These are phyloP conservation scores for Tadarida brasiliensis DNA, from an alignment of 2,797 vertebrate genomes.

Conservation along the genomic window DNA sequence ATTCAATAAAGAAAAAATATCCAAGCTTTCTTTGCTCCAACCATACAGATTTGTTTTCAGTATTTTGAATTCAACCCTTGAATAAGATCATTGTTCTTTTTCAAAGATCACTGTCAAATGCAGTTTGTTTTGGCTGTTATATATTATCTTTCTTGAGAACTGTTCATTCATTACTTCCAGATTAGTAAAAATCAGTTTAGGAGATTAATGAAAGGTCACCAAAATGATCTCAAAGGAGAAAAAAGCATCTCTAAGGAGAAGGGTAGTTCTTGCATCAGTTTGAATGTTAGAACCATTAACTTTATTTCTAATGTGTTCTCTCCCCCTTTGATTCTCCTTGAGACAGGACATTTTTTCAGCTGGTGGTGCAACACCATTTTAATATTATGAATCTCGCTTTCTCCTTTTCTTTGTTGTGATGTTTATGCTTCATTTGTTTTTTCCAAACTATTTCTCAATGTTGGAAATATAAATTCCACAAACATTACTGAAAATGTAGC, in stretches of 20 bases:
- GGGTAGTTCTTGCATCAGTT: neutral
- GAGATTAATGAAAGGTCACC: constrained; percentile 43
- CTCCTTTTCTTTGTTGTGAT: constrained; percentile 42
- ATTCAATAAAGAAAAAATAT: neutral
- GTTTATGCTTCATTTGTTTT: constrained; percentile 29
- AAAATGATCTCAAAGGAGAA: constrained; percentile 25
- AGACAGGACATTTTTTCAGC: neutral
- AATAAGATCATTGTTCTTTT: constrained; percentile 58
- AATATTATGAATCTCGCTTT: neutral
- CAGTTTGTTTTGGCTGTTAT: constrained; percentile 37
- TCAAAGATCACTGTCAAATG: constrained; percentile 51
- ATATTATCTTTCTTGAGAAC: constrained; percentile 43
- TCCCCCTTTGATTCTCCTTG: neutral
- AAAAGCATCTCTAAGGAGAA: constrained; percentile 11
- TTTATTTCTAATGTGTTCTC: neutral
- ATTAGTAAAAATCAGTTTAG: constrained; percentile 51
- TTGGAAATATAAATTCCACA: neutral
- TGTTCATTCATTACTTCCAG: constrained; percentile 43
- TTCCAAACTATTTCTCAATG: constrained; percentile 35
- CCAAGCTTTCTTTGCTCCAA: neutral
- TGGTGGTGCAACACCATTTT: neutral
- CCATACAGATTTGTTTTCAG: constrained; percentile 41
- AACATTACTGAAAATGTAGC: constrained; percentile 2
- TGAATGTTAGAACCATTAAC: neutral
- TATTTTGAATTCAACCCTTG: constrained; percentile 46